Conservation (phyloP, 1,140 invertebrate genomes). For the Propsilocerus akamusi region DNA sequence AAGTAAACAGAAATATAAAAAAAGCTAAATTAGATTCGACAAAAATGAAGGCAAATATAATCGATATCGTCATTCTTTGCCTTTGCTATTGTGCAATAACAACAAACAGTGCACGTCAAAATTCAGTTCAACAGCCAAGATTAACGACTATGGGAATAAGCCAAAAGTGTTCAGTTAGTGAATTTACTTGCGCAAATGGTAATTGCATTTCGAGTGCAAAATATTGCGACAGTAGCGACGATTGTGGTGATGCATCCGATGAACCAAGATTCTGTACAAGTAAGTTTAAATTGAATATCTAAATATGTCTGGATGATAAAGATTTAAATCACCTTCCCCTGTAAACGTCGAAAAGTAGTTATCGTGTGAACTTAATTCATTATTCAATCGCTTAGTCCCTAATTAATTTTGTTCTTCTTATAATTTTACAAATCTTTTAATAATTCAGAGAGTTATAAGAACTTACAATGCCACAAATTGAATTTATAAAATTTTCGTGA, state of each 20-base stretch:
- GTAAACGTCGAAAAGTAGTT: too few relatives aligned
- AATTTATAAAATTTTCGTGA: too few relatives aligned
- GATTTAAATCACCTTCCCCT: too few relatives aligned
- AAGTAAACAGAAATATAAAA: not conserved
- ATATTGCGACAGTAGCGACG: slow-evolving; percentile 65
- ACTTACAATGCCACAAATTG: too few relatives aligned
- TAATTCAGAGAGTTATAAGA: too few relatives aligned
- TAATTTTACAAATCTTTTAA: too few relatives aligned
- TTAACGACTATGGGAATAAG: not conserved
- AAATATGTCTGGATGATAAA: too few relatives aligned
- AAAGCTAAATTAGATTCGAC: not conserved
- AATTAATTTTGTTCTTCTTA: too few relatives aligned
- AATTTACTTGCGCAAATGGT: slow-evolving; percentile 61
- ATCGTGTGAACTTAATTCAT: too few relatives aligned
- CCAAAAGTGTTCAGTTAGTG: slow-evolving; percentile 45
- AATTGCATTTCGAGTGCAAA: slow-evolving; percentile 60
- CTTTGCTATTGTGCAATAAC: slow-evolving; percentile 1
- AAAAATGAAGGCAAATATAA: not conserved
- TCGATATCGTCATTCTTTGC: not conserved
- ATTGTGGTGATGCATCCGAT: slow-evolving; percentile 70
- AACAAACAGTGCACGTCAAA: not conserved
- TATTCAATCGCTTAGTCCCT: too few relatives aligned
- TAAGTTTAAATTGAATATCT: slow-evolving; percentile 47
- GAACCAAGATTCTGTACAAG: slow-evolving; percentile 71
- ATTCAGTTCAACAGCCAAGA: not conserved